These are phyloP conservation scores for Ceyx cyanopectus DNA, from an alignment of 2,113 vertebrate species.

Conservation along the genomic window DNA sequence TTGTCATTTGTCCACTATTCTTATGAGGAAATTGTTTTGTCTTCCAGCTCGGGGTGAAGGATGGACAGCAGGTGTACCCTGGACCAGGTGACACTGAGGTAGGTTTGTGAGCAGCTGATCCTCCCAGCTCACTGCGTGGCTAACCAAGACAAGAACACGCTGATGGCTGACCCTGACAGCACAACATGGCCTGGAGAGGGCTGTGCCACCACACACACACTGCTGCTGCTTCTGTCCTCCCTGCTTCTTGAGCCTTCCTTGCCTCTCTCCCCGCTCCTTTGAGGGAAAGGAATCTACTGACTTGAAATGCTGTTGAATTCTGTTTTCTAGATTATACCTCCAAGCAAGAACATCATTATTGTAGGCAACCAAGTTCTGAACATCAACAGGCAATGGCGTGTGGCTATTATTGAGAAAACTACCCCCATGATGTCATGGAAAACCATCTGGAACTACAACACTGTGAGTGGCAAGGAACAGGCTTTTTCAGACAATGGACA, in stretches of 20 bases:
- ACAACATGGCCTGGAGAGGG: no score
- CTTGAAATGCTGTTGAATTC: background rate
- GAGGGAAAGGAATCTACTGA: background rate
- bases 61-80: no score
- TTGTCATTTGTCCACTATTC: no score
- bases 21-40: no score
- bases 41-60: no score
- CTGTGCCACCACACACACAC: background rate
- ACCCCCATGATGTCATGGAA: slow-evolving; percentile 45
- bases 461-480: slow-evolving; percentile 1
- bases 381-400: background rate
- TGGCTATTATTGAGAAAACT: slow-evolving; percentile 38
- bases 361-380: slow-evolving; percentile 31
- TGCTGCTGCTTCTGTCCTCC: background rate
- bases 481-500: fast-evolving
- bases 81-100: no score
- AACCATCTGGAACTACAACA: slow-evolving; percentile 32
- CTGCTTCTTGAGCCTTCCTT: background rate
- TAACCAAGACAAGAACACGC: no score
- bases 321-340: no score
- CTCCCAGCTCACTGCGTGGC: no score
- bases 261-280: background rate
- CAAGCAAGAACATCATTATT: no score
- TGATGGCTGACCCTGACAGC: no score
- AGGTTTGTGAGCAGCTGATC: no score